These are phyloP conservation scores for Ophioderma brevispina DNA, from an alignment of 35 echinoderm and acorn worm species.

Conservation along the genomic window DNA sequence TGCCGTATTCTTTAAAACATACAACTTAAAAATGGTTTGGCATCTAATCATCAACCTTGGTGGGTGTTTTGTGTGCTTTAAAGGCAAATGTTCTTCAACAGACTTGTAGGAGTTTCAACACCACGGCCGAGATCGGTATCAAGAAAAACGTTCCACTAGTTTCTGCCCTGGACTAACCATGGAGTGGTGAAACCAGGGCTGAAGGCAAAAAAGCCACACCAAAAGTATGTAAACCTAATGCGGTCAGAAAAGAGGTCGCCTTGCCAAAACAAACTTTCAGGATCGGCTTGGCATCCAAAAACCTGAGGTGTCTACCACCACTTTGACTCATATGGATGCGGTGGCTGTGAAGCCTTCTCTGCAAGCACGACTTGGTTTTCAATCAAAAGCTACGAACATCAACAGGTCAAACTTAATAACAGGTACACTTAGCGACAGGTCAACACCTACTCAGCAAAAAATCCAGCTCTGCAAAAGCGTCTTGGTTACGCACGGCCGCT, in stretches of 20 bases:
- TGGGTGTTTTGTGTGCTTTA: too few species aligned
- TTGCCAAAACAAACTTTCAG: background rate
- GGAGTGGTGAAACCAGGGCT: constrained; percentile 42
- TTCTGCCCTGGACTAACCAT: constrained; percentile 44
- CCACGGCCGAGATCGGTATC: constrained; percentile 15
- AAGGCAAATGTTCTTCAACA: constrained; percentile 50
- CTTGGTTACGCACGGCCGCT: too few species aligned
- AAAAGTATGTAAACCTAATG: background rate
- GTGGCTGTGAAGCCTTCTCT: constrained; percentile 45
- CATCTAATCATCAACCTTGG: too few species aligned
- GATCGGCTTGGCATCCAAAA: constrained; percentile 53
- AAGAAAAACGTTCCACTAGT: background rate
- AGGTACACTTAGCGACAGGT: background rate
- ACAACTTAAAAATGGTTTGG: too few species aligned
- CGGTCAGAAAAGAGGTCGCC: background rate
- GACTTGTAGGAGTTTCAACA: constrained; percentile 15
- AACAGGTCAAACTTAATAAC: constrained; percentile 24
- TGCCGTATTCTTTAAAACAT: too few species aligned
- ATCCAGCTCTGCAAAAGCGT: background rate
- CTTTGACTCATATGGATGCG: constrained; percentile 56
- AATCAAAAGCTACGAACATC: background rate
- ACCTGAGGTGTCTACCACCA: constrained; percentile 53
- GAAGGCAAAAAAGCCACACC: background rate
- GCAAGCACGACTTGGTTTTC: constrained; percentile 44
- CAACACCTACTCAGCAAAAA: background rate